Conservation (phyloP, 2,113 vertebrate genomes). For the Scolopax mira region DNA sequence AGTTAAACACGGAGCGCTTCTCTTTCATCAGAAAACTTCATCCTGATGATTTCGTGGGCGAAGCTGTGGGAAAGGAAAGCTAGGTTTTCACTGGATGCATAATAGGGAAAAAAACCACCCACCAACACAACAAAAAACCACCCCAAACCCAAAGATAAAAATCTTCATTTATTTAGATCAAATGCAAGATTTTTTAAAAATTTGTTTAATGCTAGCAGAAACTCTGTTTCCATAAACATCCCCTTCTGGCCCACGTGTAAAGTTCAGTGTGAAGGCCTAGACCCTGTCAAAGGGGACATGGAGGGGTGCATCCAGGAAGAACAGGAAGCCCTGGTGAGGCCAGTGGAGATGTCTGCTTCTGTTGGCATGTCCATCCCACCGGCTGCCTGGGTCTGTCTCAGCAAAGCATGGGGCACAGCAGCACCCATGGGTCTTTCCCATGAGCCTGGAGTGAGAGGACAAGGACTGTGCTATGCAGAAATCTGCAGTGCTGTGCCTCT, state of each 20-base stretch:
- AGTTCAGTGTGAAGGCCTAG: background rate
- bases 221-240: background rate
- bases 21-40: background rate
- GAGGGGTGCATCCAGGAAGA: background rate
- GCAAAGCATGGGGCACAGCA: background rate
- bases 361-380: rapidly evolving
- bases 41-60: background rate
- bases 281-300: background rate
- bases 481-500: background rate
- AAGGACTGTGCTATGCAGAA: rapidly evolving
- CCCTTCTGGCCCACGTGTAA: background rate
- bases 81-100: background rate
- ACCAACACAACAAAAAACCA: background rate
- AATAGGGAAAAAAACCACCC: background rate
- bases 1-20: background rate
- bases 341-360: background rate
- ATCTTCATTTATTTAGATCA: background rate
- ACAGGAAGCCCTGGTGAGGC: background rate
- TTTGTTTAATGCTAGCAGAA: background rate
- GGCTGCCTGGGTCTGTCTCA: background rate
- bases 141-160: background rate
- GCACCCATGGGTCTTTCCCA: background rate
- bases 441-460: background rate
- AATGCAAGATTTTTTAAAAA: background rate
- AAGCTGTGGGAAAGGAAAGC: background rate